These are phyloP conservation scores for Noctua pronuba DNA, from an alignment of 2,888 invertebrate species.

Conservation along the genomic window DNA sequence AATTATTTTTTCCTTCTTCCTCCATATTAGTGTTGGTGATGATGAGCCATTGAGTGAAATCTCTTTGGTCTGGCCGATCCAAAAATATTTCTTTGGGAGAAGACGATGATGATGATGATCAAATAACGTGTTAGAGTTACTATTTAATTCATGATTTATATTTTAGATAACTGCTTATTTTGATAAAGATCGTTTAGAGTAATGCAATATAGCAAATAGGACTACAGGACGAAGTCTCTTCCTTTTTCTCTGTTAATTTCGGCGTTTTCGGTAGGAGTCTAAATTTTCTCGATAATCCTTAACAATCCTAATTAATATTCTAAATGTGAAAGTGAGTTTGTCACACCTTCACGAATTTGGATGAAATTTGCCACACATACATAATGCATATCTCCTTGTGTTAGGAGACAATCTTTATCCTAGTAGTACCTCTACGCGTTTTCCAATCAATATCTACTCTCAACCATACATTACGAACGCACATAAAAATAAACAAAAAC, in stretches of 20 bases:
- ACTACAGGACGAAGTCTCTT: neutral
- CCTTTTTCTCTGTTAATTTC: neutral
- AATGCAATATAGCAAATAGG: neutral
- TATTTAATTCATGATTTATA: neutral
- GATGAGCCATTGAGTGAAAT: neutral
- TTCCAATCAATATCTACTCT: neutral
- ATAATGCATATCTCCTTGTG: neutral
- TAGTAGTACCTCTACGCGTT: neutral
- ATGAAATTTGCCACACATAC: neutral
- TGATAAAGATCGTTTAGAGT: neutral
- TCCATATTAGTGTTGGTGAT: neutral
- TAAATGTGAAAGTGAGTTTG: neutral
- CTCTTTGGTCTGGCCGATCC: neutral
- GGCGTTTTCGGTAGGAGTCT: neutral
- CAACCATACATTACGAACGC: neutral
- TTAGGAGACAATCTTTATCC: neutral
- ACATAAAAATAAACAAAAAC: conserved; percentile 19
- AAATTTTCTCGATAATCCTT: neutral
- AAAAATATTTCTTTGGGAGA: neutral
- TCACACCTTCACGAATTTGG: neutral
- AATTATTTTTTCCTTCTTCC: neutral
- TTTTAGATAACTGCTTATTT: neutral
- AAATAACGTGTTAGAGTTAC: neutral
- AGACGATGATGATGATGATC: neutral
- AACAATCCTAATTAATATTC: neutral